Conservation (phyloP, 2,113 vertebrate species). For the Poicephalus gulielmi region DNA sequence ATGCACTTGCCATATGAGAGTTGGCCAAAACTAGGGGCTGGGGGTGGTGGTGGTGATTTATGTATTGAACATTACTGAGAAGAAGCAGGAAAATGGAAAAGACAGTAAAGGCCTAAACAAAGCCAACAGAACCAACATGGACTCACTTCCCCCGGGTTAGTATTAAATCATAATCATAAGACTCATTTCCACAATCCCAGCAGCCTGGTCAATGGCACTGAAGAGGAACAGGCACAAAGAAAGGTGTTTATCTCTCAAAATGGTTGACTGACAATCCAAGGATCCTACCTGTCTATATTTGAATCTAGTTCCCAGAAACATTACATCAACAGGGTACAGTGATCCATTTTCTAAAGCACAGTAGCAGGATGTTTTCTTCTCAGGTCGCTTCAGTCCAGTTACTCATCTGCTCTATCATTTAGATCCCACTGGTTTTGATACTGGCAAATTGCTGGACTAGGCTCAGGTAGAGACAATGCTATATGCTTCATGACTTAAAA, state of each 20-base stretch:
- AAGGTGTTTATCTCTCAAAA: not conserved
- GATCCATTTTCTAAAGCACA: not conserved
- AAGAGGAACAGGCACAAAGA: not conserved
- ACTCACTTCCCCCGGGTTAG: not conserved
- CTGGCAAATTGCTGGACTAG: not conserved
- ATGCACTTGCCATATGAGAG: not conserved
- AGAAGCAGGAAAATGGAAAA: not conserved
- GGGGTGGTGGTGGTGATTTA: fast-evolving
- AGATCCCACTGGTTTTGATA: not conserved
- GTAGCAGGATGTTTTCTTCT: not conserved
- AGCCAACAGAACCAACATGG: not conserved
- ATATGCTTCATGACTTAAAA: not conserved
- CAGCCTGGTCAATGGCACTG: not conserved
- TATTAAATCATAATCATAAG: not conserved
- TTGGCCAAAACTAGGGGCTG: not conserved
- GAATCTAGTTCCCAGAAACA: not conserved
- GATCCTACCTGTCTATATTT: not conserved
- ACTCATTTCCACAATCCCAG: fast-evolving
- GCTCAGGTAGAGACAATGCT: not conserved
- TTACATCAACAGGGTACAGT: not conserved
- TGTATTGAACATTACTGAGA: not conserved
- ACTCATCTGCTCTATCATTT: not conserved
- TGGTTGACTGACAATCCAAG: not conserved
- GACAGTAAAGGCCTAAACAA: not conserved
- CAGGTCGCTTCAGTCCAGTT: not conserved